Evolutionary conservation across 2,797 vertebrate species (phyloP).

Genomic region (Spondyliosoma cantharus): DNA sequence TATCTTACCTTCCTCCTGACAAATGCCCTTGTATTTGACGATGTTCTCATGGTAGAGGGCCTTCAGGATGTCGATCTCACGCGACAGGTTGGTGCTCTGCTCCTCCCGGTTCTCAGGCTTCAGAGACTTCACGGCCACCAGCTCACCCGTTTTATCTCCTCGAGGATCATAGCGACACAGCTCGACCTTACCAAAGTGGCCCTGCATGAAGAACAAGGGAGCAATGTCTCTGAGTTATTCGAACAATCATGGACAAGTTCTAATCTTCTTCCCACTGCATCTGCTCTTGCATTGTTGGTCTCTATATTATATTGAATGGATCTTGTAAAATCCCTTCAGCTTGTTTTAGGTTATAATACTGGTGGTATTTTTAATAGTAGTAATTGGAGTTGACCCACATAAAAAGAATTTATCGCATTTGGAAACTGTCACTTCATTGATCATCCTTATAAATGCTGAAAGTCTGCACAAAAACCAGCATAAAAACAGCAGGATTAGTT

Average conservation of each 20-base stretch:
- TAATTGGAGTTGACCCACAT: not conserved
- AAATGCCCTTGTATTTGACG: constrained; percentile 98
- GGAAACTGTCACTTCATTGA: not conserved
- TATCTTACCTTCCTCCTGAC: constrained; percentile 91
- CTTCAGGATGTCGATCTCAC: constrained; percentile 94
- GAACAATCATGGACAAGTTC: not conserved
- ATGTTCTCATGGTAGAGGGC: constrained; percentile 98
- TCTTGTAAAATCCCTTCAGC: not conserved
- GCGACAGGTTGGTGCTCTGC: constrained; percentile 92
- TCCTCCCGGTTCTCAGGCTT: constrained; percentile 94
- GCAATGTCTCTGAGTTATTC: not conserved
- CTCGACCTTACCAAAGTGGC: constrained; percentile 98
- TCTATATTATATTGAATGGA: not conserved
- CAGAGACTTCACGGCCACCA: constrained; percentile 96
- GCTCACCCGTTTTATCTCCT: constrained; percentile 94
- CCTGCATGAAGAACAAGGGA: constrained; percentile 78
- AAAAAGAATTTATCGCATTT: not conserved
- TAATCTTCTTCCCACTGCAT: not conserved
- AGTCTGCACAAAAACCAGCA: not conserved
- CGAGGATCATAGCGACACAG: constrained; percentile 96
- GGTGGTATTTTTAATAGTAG: not conserved
- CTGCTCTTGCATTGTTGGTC: not conserved
- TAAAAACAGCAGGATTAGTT: constrained; percentile 27
- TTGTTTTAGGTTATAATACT: not conserved
- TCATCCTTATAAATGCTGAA: not conserved